Evolutionary conservation across 2,888 invertebrate genomes (phyloP), one percentile per base, ranked within the genome.

Genomic region (Rhamphomyia laevipes): DNA sequence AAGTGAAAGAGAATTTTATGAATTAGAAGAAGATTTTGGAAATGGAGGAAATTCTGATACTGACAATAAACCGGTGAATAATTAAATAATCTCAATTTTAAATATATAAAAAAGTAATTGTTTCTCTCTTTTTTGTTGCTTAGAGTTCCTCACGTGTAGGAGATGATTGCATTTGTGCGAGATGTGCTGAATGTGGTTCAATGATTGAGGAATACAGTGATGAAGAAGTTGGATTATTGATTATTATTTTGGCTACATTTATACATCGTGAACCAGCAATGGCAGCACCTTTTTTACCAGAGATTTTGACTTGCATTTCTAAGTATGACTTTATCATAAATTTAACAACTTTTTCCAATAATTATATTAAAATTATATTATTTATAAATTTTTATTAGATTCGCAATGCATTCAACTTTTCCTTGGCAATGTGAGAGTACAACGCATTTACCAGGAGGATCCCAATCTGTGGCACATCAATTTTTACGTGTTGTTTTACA

Each of bases 401-500:
- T 86, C 59, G 84, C 87, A 3, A 77, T 84, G 54, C 80, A 84
- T 57, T 82, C 85, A 48, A 81, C 82, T 63, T 91, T 88, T 69
- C 82, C 89, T 21, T 93, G 92, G 92, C 91, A 93, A 72, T 82
- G 78, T 54, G 91, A 90, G 66, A 85, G 82, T 55, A 84, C 83
- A 62, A 80, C 90, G 38, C 89, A 95, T 55, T 76, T 96, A 56
- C 94, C 97, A 1, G 95, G 96, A 52, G 92, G 94, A 63, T 90
- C 91, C 4, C 84, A 91, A 55, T 93, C 92, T 64, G 94, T 97
- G 27, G 96, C 96, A 18, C 86, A 94, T 66, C 99, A 99, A 73
- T 95, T 97, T 73, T 75, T 99, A 52, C 81, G 99, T 58, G 97
- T 96, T 66, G 88, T 93, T 53, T 76, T 99, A 48, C 97, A 99